Evolutionary conservation across 2,797 vertebrate genomes (phyloP), one percentile per base, ranked within the genome.

Genomic region (Loris lydekkerianus): DNA sequence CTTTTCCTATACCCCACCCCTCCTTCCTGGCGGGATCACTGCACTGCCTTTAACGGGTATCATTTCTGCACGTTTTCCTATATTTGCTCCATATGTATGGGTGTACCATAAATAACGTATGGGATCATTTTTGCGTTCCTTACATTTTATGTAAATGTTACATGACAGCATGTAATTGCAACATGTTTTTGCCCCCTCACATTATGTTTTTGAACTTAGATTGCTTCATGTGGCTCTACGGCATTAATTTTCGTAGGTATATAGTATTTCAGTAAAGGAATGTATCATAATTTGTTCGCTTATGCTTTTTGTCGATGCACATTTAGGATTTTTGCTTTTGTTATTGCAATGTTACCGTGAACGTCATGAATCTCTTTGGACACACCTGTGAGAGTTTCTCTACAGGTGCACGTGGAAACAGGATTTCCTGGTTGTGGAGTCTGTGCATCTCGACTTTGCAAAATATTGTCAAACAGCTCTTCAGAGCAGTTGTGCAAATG

Each of bases 261-360:
- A 49, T 34, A 91, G 10, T 76, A 85, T 65, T 94, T 92, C 29
- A 31, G 29, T 73, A 89, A 89, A 90, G 65, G 56, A 67, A 72
- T 72, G 53, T 11, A 84, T 60, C 49, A 72, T 17, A 34, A 27
- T 60, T 53, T 56, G 31, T 37, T 37, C 17, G 29, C 37, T 6
- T 73, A 20, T 34, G 29, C 43, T 31, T 94, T 56, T 31, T 31
- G 21, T 29, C 23, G 10, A 46, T 14, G 9, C 49, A 60, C 14
- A 43, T 61, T 95, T 61, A 86, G 76, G 78, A 67, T 40, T 78
- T 95, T 77, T 65, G 61, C 83, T 80, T 78, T 80, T 93, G 92
- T 78, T 86, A 5, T 82, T 60, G 60, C 10, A 80, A 25, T 53
- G 37, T 61, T 72, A 56, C 3, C 65, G 23, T 27, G 49, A 77